Percentiles rank a stretch among this genome's conserved stretches.
phyloP scores from a whole-genome alignment of 2,113 vertebrate genomes.

The Pao palembangensis region DNA sequence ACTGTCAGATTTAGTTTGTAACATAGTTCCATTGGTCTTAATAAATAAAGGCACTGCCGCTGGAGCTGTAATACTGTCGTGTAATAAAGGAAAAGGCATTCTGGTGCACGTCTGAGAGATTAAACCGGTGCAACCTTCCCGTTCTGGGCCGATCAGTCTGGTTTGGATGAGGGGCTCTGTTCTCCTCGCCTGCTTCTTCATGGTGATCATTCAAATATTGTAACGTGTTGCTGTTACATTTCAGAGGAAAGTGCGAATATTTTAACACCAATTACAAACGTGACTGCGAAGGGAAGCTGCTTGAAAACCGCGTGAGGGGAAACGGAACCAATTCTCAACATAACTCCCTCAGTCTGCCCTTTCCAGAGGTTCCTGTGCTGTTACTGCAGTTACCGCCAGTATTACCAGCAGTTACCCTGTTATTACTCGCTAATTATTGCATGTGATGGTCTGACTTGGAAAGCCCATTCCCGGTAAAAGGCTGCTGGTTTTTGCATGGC shows the following conservation, averaged over 20 bases:
- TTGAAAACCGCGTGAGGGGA: neutral
- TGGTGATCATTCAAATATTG: neutral
- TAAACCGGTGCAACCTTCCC: constrained; percentile 66
- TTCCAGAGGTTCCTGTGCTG: constrained; percentile 31
- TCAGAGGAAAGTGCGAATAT: neutral
- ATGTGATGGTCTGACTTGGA: constrained; percentile 78
- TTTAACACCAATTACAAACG: no score
- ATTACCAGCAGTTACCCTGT: constrained; percentile 34
- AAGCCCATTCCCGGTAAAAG: constrained; percentile 19
- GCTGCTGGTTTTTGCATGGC: constrained; percentile 3
- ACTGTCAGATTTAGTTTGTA: constrained; percentile 30
- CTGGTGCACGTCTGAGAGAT: constrained; percentile 71
- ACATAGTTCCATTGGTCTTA: constrained; percentile 64
- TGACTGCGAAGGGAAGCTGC: neutral
- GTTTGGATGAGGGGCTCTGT: no score
- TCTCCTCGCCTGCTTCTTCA: neutral
- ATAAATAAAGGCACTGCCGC: constrained; percentile 96
- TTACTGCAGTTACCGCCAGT: constrained; percentile 39
- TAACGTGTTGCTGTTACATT: constrained; percentile 19
- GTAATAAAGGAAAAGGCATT: constrained; percentile 86
- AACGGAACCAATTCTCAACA: constrained; percentile 14
- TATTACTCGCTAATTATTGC: constrained; percentile 82
- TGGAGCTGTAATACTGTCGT: constrained; percentile 83
- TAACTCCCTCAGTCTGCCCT: constrained; percentile 33
- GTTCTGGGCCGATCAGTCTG: no score